Conservation (phyloP, 2,888 invertebrate species). For the Apoderus coryli region DNA sequence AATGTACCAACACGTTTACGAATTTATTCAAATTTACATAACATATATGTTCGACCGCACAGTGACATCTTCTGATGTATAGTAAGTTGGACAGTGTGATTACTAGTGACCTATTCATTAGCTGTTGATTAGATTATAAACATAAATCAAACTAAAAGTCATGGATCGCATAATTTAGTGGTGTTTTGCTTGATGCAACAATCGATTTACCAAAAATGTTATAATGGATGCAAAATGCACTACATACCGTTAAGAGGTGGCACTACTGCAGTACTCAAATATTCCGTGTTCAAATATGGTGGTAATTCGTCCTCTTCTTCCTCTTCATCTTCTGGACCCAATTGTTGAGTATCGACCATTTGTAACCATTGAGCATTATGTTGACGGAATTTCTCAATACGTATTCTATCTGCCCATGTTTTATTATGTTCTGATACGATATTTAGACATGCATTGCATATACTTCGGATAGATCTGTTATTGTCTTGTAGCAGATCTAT, state of each 20-base stretch:
- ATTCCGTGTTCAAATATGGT: conserved; percentile 61
- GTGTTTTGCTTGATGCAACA: too few species aligned
- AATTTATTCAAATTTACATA: too few species aligned
- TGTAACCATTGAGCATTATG: conserved; percentile 98
- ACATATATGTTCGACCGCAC: too few species aligned
- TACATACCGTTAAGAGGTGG: conserved; percentile 27
- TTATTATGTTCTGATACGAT: conserved; percentile 84
- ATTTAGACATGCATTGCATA: conserved; percentile 90
- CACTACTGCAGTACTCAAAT: conserved; percentile 31
- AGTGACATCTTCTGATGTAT: too few species aligned
- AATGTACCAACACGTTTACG: too few species aligned
- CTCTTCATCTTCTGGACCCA: conserved; percentile 35
- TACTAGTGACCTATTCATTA: too few species aligned
- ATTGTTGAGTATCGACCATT: conserved; percentile 69
- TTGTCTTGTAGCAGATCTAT: conserved; percentile 97
- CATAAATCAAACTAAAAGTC: too few species aligned
- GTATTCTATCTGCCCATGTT: conserved; percentile 88
- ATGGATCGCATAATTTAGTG: too few species aligned
- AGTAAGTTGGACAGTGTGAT: too few species aligned
- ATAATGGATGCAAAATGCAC: background rate
- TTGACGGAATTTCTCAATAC: conserved; percentile 90
- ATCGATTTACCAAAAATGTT: too few species aligned
- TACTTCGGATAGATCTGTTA: conserved; percentile 81
- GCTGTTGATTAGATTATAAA: too few species aligned
- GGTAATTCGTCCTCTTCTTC: conserved; percentile 56